Base-by-base conservation (phyloP, 2,797 vertebrate genomes). In the Phrynocephalus guinanensis region DNA sequence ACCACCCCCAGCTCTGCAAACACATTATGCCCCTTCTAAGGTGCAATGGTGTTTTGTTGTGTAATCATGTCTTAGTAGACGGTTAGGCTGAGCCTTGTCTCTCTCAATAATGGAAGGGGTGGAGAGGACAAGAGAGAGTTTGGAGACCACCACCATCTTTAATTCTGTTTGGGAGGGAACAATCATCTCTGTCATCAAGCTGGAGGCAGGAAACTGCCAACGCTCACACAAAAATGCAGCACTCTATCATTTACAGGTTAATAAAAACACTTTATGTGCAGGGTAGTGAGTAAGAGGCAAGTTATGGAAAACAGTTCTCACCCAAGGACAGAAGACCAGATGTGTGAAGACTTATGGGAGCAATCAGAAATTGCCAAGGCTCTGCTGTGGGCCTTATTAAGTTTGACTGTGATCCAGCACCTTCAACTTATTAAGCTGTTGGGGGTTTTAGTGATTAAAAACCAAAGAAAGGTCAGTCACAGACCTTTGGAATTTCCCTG, bases 381-480 rank as follows among this genome's bases (percentile, higher is more conserved):
- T 98, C 97, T 97, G 97, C 97, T 97, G 97, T 97, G 95, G 97
- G 97, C 97, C 97, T 99, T 99, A 98, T 99, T 99, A 99, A 98
- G 98, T 99, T 98, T 98, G 98, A 97, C 97, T 98, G 97, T 98
- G 98, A 99, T 98, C 98, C 97, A 97, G 97, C 98, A 98, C 98
- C 98, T 99, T 98, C 98, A 98, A 98, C 97, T 99, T 99, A 99
- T 99, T 99, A 99, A 99, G 97, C 97, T 99, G 98, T 99, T 96
- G 95, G 97, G 98, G 98, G 97, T 98, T 98, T 97, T 97, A 98
- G 98, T 99, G 98, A 99, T 99, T 99, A 99, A 99, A 99, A 99
- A 99, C 98, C 97, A 98, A 98, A 98, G 97, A 98, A 98, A 98
- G 98, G 98, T 99, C 98, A 98, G 95, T 94, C 86, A 87, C 93